Percentiles rank a stretch among this genome's conserved stretches.
phyloP scores from a whole-genome alignment of 1,140 invertebrate genomes.

The Cotesia vestalis region DNA sequence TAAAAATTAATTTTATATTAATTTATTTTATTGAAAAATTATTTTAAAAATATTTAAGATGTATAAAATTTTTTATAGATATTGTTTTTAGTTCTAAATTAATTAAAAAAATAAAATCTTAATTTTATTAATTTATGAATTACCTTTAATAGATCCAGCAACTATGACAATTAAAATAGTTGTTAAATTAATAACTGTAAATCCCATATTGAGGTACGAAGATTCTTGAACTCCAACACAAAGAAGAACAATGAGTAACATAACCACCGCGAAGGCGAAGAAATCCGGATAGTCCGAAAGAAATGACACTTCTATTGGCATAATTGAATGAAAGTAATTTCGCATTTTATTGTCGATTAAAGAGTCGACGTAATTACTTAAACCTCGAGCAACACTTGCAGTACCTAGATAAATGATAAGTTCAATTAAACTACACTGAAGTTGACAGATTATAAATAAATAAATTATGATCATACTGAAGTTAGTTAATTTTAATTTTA shows the following conservation, averaged over 20 bases:
- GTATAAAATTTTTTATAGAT: background rate
- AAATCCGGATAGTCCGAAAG: conserved; percentile 86
- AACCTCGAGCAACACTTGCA: conserved; percentile 90
- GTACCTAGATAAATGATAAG: conserved; percentile 69
- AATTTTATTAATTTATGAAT: conserved; percentile 46
- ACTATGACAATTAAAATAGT: conserved; percentile 87
- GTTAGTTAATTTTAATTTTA: too few relatives aligned
- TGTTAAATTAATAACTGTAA: conserved; percentile 85
- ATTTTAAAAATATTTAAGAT: too few relatives aligned
- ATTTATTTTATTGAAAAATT: background rate
- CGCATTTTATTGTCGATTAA: conserved; percentile 80
- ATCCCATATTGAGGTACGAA: conserved; percentile 88
- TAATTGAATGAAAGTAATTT: conserved; percentile 70
- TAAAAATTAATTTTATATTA: too few relatives aligned
- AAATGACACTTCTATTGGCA: conserved; percentile 78
- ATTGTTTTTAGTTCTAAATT: background rate
- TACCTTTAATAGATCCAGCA: conserved; percentile 82
- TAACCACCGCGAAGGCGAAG: conserved; percentile 76
- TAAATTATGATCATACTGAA: too few relatives aligned
- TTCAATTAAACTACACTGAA: conserved; percentile 5
- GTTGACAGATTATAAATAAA: too few relatives aligned
- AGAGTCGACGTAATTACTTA: conserved; percentile 89
- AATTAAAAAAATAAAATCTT: background rate
- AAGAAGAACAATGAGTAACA: conserved; percentile 75
- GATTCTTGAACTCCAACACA: conserved; percentile 89